These are phyloP conservation scores for Coregonus ussuriensis DNA, from an alignment of 2,797 vertebrate genomes.

Conservation along the genomic window DNA sequence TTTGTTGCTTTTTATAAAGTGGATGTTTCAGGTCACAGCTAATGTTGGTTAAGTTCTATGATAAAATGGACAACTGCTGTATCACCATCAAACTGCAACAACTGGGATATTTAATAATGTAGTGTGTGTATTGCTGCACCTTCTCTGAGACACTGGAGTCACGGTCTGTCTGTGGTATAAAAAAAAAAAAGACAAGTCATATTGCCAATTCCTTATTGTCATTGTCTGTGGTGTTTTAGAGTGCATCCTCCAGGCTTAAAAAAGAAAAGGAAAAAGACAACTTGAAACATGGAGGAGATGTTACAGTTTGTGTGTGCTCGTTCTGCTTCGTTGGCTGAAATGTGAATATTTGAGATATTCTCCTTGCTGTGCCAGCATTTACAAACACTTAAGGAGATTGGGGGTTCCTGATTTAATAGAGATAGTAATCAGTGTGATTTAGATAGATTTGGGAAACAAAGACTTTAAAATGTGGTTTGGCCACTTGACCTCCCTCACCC, in stretches of 20 bases:
- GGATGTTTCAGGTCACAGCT: neutral
- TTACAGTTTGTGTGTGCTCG: constrained; percentile 27
- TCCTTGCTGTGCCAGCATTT: constrained; percentile 48
- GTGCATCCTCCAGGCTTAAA: constrained; percentile 17
- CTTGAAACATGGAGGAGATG: constrained; percentile 25
- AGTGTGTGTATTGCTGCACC: neutral
- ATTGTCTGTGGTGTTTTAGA: constrained; percentile 8
- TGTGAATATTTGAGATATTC: constrained; percentile 27
- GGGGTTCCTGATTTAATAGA: neutral
- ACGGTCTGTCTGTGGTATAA: constrained; percentile 3
- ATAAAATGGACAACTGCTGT: neutral
- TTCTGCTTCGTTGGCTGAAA: constrained; percentile 17
- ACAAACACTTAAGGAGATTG: constrained; percentile 32
- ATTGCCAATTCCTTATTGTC: constrained; percentile 22
- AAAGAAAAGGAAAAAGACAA: constrained; percentile 8
- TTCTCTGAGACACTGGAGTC: neutral
- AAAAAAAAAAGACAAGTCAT: constrained; percentile 7
- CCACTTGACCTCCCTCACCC: neutral
- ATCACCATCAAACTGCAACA: neutral
- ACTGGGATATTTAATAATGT: neutral
- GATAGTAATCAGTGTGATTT: neutral
- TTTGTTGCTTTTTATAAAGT: neutral
- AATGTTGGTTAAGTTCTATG: neutral
- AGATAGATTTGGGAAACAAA: too few relatives aligned
- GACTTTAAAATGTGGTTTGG: neutral